phyloP scores from a whole-genome alignment of 1,140 invertebrate species.

The Ceratina japonica region DNA sequence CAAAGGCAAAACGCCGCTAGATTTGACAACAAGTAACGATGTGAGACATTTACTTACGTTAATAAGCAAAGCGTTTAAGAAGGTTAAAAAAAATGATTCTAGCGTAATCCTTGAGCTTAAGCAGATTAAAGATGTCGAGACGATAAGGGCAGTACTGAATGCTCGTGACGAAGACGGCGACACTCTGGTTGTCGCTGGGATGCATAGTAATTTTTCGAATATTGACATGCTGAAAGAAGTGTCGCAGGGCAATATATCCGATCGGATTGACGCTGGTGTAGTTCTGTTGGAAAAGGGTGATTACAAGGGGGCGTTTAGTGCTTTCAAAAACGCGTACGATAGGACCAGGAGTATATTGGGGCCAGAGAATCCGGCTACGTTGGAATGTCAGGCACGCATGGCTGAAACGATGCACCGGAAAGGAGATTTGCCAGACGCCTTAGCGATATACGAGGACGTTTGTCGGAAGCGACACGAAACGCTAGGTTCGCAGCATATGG shows the following conservation, averaged over 20 bases:
- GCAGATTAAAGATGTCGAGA: conserved; percentile 20
- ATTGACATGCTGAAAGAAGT: conserved; percentile 5
- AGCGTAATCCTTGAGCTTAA: conserved; percentile 24
- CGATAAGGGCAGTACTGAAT: conserved; percentile 6
- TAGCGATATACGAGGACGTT: no score
- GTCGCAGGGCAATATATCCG: background rate
- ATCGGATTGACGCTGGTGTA: background rate
- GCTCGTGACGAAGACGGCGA: conserved; percentile 8
- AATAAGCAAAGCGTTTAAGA: conserved; percentile 30
- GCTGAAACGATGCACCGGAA: no score
- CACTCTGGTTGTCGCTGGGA: conserved; percentile 16
- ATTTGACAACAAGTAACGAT: conserved; percentile 16
- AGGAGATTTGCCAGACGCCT: no score
- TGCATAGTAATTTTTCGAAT: conserved; percentile 17
- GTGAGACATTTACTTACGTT: conserved; percentile 26
- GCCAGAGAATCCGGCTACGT: conserved; percentile 14
- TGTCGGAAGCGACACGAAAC: no score
- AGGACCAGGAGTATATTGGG: conserved; percentile 9
- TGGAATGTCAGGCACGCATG: no score
- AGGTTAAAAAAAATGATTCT: conserved; percentile 17
- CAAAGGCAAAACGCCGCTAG: conserved; percentile 21
- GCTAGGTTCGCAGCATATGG: no score
- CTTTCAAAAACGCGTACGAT: background rate
- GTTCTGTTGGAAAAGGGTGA: background rate
- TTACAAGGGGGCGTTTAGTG: conserved; percentile 1